A percentile compares a stretch with the other conserved stretches of the same genome.
phyloP scores from a whole-genome alignment of 2,888 invertebrate species.

The Ischnus inquisitorius region DNA sequence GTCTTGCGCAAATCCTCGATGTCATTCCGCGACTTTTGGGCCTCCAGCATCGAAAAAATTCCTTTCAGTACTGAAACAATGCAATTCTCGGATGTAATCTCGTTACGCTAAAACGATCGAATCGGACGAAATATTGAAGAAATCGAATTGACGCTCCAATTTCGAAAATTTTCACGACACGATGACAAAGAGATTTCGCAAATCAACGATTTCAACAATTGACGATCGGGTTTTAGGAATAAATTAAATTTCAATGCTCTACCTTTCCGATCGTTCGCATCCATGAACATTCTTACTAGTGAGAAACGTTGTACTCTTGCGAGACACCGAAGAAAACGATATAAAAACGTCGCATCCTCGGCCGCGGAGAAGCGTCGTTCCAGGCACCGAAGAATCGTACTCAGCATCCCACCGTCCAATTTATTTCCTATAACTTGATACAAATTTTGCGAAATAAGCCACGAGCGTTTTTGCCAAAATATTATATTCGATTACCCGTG shows the following conservation, averaged over 20 bases:
- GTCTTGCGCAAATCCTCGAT: constrained; percentile 31
- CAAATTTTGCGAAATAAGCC: neutral
- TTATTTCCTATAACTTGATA: constrained; percentile 84
- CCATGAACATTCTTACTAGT: constrained; percentile 83
- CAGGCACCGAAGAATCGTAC: constrained; percentile 82
- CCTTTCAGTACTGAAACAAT: constrained; percentile 49
- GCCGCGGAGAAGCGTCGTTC: constrained; percentile 81
- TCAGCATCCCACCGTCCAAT: constrained; percentile 84
- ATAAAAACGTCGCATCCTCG: constrained; percentile 78
- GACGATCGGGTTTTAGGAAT: neutral
- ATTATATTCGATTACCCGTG: constrained; percentile 74
- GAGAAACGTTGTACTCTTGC: constrained; percentile 81
- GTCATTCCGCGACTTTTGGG: neutral
- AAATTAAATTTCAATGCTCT: constrained; percentile 12
- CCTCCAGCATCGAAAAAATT: constrained; percentile 42
- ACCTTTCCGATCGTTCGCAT: constrained; percentile 79
- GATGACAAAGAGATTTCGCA: neutral
- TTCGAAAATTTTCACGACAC: neutral
- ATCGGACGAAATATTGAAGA: neutral
- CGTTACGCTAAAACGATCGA: neutral
- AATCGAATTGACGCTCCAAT: neutral
- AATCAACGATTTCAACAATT: neutral
- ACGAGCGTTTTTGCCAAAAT: constrained; percentile 2
- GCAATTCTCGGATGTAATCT: neutral
- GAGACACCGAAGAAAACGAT: constrained; percentile 79